A percentile compares a stretch with the other conserved stretches of the same genome.
Conservation (phyloP, 2,888 invertebrate species). For the Melieria crassipennis region DNA sequence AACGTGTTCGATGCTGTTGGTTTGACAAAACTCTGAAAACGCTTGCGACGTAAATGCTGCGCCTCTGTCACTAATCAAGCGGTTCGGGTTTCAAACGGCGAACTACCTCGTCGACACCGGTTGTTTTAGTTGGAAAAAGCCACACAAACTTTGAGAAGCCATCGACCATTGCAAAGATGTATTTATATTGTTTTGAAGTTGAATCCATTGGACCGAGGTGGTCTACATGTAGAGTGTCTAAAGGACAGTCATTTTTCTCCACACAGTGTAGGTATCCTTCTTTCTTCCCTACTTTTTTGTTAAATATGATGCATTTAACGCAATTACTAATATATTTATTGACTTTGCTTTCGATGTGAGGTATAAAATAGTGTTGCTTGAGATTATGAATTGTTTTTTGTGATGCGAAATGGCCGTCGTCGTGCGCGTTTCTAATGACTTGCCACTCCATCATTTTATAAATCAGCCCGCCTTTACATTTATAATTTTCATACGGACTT, state of each 20-base stretch:
- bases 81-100: too few relatives aligned
- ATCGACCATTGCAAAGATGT: too few relatives aligned
- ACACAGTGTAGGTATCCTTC: constrained; percentile 55
- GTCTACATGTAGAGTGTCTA: constrained; percentile 37
- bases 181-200: too few relatives aligned
- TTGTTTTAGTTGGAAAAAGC: constrained; percentile 32
- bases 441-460: constrained; percentile 36
- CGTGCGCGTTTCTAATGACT: constrained; percentile 29
- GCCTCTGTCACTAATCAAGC: too few relatives aligned
- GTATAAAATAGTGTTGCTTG: constrained; percentile 33
- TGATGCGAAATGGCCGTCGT: constrained; percentile 33
- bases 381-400: constrained; percentile 32
- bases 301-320: constrained; percentile 39
- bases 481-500: constrained; percentile 27
- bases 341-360: constrained; percentile 34
- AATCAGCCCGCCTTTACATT: constrained; percentile 34
- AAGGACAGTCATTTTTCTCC: constrained; percentile 51
- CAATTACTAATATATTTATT: constrained; percentile 22
- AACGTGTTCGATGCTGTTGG: constrained; percentile 25
- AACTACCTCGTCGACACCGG: neutral
- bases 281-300: constrained; percentile 50
- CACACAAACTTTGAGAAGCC: constrained; percentile 33
- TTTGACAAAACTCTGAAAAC: constrained; percentile 18
- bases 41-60: constrained; percentile 21
- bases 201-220: constrained; percentile 36